Base-by-base conservation (phyloP, 2,797 vertebrate species). In the Sphenodon punctatus region DNA sequence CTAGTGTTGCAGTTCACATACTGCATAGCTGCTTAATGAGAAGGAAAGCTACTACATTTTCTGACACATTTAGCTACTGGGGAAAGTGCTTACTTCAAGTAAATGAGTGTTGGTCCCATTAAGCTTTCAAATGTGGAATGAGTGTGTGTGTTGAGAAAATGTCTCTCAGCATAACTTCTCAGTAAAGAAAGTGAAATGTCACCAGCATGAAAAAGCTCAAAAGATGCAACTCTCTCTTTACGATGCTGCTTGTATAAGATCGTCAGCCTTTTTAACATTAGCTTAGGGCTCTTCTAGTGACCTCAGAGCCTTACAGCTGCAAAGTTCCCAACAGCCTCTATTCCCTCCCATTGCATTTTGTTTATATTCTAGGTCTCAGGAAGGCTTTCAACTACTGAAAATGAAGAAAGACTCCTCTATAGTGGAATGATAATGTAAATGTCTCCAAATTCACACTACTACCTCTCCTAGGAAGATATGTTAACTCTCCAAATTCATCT, bases 41-140 rank as follows among this genome's bases (percentile, higher is more conserved):
- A 51, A 60, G 78, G 72, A 66, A 51, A 72, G 22, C 45, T 66
- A 59, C 58, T 85, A 60, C 17, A 60, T 34, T 84, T 82, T 77
- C 45, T 75, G 78, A 45, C 27, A 39, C 73, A 67, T 65, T 61
- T 34, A 65, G 42, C 14, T 14, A 43, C 60, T 80, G 70, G 59
- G 49, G 55, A 78, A 48, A 14, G 59, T 6, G 3, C 13, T 10
- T 2, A 38, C 20, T 43, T 14, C 65, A n/a, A 74, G 65, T 87
- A 84, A 85, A 67, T 48, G 3, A 64, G 82, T 17, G 51, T 63
- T 74, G 25, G 46, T 19, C 30, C 32, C 30, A 34, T 46, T 48
- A 25, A 48, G 2, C 3, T 39, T 39, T 43, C 72, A 67, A n/a
- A 69, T 36, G 69, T 73, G 2, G 74, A 82, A 19, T 75, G 15